Percentiles rank a stretch among this genome's conserved stretches.
Evolutionary conservation across 2,113 vertebrate genomes (phyloP).

Genomic region (Acrocephalus kingi): DNA sequence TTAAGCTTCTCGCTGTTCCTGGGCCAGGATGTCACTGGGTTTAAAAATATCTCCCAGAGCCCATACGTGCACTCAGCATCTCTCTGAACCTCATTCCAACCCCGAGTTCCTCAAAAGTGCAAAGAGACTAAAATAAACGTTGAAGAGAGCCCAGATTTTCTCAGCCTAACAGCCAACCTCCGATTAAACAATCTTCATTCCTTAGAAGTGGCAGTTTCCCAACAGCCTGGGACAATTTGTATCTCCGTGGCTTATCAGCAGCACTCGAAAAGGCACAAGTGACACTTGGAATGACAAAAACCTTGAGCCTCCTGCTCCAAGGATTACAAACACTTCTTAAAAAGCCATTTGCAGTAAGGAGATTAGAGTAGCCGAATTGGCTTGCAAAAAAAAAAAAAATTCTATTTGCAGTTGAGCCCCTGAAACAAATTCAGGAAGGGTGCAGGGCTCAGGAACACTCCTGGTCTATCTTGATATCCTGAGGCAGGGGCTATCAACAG

Average conservation of each 20-base stretch:
- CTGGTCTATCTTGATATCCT: not conserved
- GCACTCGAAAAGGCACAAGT: constrained; percentile 35
- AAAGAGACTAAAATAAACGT: not conserved
- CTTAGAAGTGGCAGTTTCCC: not conserved
- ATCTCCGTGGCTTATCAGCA: not conserved
- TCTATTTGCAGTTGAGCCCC: not conserved
- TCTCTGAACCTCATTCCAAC: not conserved
- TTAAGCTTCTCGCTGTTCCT: constrained; percentile 24
- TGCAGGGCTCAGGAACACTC: not conserved
- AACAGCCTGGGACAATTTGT: not conserved
- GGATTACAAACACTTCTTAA: not conserved
- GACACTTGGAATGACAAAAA: constrained; percentile 51
- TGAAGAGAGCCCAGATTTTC: not conserved
- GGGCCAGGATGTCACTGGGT: not conserved
- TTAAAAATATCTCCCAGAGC: constrained; percentile 6
- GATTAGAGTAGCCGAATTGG: not conserved
- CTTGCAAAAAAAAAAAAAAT: not conserved
- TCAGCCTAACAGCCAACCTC: not conserved
- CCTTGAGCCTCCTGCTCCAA: not conserved
- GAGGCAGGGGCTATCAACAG: not conserved
- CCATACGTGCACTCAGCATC: not conserved
- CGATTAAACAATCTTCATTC: not conserved
- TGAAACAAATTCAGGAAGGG: not conserved
- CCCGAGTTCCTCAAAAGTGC: not conserved
- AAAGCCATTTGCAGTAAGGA: not conserved